Evolutionary conservation across 1,140 invertebrate genomes (phyloP).

Genomic region (Metopolophium dirhodum): DNA sequence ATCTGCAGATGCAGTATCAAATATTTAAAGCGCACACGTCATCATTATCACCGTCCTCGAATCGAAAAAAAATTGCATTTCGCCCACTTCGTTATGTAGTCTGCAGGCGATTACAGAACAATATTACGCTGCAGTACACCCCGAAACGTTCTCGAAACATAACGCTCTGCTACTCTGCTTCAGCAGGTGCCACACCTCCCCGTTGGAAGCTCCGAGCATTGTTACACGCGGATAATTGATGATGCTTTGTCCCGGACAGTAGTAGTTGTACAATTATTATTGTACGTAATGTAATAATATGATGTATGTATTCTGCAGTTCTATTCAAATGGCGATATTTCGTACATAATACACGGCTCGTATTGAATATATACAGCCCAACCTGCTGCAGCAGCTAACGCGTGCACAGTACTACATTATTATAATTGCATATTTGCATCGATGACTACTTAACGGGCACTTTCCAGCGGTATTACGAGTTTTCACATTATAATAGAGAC

Average conservation of each 20-base stretch:
- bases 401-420: no score
- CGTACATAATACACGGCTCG: background rate
- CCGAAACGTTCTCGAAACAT: background rate
- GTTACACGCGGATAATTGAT: background rate
- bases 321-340: background rate
- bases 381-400: background rate
- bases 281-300: background rate
- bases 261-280: background rate
- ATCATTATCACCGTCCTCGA: background rate
- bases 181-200: no score
- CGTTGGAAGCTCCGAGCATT: background rate
- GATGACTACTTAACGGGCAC: background rate
- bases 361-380: background rate
- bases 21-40: no score
- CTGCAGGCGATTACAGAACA: background rate
- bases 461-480: background rate
- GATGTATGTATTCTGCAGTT: background rate
- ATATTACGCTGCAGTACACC: background rate
- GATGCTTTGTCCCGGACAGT: background rate
- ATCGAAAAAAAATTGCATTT: background rate
- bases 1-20: no score
- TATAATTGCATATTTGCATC: background rate
- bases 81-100: background rate
- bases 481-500: background rate
- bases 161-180: background rate